Evolutionary conservation across 2,888 invertebrate genomes (phyloP).

Genomic region (Sabatieria punctata): DNA sequence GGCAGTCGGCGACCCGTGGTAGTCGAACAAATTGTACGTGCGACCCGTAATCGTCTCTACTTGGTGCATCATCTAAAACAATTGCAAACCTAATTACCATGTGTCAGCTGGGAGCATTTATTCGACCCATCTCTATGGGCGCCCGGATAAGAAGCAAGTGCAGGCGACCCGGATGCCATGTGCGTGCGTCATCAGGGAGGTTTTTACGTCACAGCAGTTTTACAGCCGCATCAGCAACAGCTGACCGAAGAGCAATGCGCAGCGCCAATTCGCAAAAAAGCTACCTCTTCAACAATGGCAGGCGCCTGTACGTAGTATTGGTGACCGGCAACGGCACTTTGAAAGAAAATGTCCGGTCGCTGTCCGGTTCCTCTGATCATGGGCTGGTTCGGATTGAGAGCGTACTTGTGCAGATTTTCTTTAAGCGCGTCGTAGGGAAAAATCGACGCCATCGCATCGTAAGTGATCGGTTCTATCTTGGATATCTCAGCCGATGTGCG

Average conservation of each 20-base stretch:
- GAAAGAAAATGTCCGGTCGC: slow-evolving; percentile 17
- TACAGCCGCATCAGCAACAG: too few relatives aligned
- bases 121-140: too few relatives aligned
- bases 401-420: slow-evolving; percentile 13
- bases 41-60: slow-evolving; percentile 11
- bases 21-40: slow-evolving; percentile 13
- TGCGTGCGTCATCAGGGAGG: too few relatives aligned
- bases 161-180: too few relatives aligned
- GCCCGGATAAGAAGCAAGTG: too few relatives aligned
- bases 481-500: slow-evolving; percentile 16
- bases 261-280: too few relatives aligned
- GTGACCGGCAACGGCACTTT: slow-evolving; percentile 14
- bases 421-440: slow-evolving; percentile 12
- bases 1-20: slow-evolving; percentile 13
- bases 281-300: slow-evolving; percentile 12
- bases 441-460: slow-evolving; percentile 12
- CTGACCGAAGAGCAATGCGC: too few relatives aligned
- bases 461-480: slow-evolving; percentile 13
- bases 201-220: too few relatives aligned
- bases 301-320: slow-evolving; percentile 13
- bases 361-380: slow-evolving; percentile 16
- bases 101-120: too few relatives aligned
- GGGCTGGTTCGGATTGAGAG: slow-evolving; percentile 15
- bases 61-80: slow-evolving; percentile 1
- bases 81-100: too few relatives aligned